Conservation (phyloP, 2,113 vertebrate species). For the Megalops atlanticus region DNA sequence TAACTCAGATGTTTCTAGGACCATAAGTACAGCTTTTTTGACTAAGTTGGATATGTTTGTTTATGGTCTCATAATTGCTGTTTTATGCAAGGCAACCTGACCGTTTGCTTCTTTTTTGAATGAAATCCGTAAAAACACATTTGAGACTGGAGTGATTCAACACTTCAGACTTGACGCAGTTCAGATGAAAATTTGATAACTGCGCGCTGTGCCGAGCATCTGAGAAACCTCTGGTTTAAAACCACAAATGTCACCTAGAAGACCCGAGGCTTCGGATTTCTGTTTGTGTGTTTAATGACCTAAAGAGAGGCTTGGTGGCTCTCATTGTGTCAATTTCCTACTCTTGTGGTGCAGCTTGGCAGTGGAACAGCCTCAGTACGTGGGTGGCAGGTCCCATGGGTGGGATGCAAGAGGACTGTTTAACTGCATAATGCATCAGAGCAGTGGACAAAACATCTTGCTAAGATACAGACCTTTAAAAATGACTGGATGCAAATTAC, state of each 20-base stretch:
- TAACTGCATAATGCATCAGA: neutral
- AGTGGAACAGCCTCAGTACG: neutral
- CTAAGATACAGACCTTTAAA: neutral
- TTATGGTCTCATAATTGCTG: slow-evolving; percentile 1
- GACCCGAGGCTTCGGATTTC: neutral
- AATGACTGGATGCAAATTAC: neutral
- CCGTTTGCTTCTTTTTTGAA: slow-evolving; percentile 1
- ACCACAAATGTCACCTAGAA: neutral
- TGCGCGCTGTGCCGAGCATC: neutral
- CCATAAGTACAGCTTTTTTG: slow-evolving; percentile 11
- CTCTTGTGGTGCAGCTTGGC: neutral
- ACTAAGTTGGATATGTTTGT: neutral
- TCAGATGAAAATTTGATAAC: neutral
- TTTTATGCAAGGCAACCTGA: neutral
- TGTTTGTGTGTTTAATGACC: neutral
- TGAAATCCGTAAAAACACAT: slow-evolving; percentile 17
- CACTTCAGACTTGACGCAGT: neutral
- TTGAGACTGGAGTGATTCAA: too few species aligned
- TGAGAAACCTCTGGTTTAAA: neutral
- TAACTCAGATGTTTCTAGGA: slow-evolving; percentile 16
- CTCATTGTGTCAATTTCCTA: neutral
- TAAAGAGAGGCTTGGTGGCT: neutral
- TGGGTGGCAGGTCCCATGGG: neutral
- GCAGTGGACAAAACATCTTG: neutral
- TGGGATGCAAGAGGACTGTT: neutral